phyloP scores from a whole-genome alignment of 2,113 vertebrate genomes.

The Orthonyx spaldingii region DNA sequence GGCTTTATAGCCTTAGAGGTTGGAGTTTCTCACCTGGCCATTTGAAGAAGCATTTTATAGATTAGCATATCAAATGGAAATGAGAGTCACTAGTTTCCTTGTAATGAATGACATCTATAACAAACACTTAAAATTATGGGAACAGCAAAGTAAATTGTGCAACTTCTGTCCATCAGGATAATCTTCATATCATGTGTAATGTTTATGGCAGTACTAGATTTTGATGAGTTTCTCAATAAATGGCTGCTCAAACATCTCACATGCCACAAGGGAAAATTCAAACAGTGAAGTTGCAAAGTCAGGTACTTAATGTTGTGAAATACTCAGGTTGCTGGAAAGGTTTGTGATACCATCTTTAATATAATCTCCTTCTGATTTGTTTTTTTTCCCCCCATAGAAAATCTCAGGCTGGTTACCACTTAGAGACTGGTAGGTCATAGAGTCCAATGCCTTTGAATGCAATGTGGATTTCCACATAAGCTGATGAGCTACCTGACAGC shows the following conservation, averaged over 20 bases:
- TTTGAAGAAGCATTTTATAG: background rate
- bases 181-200: background rate
- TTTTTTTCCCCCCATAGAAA: accelerated
- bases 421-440: background rate
- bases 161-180: background rate
- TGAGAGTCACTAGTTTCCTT: background rate
- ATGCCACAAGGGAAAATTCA: background rate
- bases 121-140: background rate
- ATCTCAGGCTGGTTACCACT: background rate
- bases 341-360: background rate
- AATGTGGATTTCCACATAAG: background rate
- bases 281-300: background rate
- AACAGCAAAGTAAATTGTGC: background rate
- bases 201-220: background rate
- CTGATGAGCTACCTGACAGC: background rate
- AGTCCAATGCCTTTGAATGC: background rate
- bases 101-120: background rate
- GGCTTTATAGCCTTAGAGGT: background rate
- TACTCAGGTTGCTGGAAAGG: background rate
- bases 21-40: background rate
- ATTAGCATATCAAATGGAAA: background rate
- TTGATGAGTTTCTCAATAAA: slow-evolving; percentile 7
- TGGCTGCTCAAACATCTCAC: background rate
- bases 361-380: background rate
- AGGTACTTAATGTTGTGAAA: background rate